Base-by-base conservation (phyloP, 2,888 invertebrate genomes). In the Drosophila anomalata region DNA sequence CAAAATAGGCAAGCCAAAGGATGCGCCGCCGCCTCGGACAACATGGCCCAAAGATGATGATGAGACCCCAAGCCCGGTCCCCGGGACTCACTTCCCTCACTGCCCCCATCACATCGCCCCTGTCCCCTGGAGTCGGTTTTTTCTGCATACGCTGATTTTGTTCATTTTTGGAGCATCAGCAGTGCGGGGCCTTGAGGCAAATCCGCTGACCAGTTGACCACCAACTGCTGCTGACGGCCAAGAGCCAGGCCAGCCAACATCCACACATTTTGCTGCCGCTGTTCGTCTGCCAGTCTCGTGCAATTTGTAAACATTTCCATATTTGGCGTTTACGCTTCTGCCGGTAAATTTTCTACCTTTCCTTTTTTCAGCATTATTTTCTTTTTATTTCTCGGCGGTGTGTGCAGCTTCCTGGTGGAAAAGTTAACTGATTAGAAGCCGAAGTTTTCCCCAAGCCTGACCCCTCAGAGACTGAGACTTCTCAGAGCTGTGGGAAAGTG, bases 241-340 rank as follows among this genome's bases (percentile, higher is more conserved):
- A 39, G 8, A 58, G 58, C 58, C 42, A 42, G 56, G 39, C n/a
- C 41, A 41, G 24, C 17, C 41, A 46, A 52, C 59, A 51, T 24
- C 9, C 33, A 33, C 50, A 60, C 60, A 22, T 42, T 31, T 58
- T 31, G 44, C 31, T 31, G 12, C 24, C 41, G 41, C 47, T 46
- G 71, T 42, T 61, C 56, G 62, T 62, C 74, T 73, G 73, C 74
- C 68, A 60, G 60, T 79, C 83, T 87, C 79, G 67, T 82, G 89
- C 89, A 89, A 89, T 89, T 89, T 89, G 89, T 89, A 82, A 89
- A 88, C 87, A 89, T 89, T 88, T 88, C 89, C 89, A 89, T 89
- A 89, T 89, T 89, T 89, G 89, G 89, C 60, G 75, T 81, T 83
- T 61, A 60, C 56, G 70, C 70, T 61, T 75, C 60, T 63, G 72